Evolutionary conservation across 1,140 invertebrate species (phyloP).

Genomic region (Rhopalosiphum maidis): DNA sequence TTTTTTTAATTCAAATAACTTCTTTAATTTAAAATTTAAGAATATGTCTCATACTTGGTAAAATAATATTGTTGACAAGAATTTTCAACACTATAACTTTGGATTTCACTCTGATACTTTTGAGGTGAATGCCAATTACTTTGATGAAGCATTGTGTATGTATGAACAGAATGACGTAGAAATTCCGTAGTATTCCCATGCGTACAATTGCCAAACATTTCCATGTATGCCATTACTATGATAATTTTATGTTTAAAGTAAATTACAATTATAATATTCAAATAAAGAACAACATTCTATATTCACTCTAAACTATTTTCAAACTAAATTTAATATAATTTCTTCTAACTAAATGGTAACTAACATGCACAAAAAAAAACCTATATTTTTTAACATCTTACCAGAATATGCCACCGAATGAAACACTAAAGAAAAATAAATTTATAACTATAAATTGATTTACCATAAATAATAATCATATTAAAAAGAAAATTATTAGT

Average conservation of each 20-base stretch:
- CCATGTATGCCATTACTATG: constrained; percentile 95
- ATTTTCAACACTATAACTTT: constrained; percentile 54
- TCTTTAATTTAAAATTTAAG: neutral
- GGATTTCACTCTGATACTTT: constrained; percentile 50
- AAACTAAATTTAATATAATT: neutral
- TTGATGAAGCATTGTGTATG: constrained; percentile 66
- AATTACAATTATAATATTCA: neutral
- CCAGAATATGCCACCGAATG: constrained; percentile 92
- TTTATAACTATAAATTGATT: constrained; percentile 28
- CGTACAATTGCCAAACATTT: constrained; percentile 89
- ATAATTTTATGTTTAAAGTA: constrained; percentile 59
- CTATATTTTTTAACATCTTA: constrained; percentile 68
- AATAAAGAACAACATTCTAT: neutral
- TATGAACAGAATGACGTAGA: constrained; percentile 82
- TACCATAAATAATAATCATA: neutral
- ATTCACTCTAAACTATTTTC: constrained; percentile 23
- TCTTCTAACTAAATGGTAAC: constrained; percentile 37
- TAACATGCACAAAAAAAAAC: constrained; percentile 45
- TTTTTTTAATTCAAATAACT: neutral
- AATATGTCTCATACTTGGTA: constrained; percentile 18
- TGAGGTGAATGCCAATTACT: constrained; percentile 56
- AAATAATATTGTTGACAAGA: constrained; percentile 50
- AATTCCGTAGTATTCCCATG: constrained; percentile 76
- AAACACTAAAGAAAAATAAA: constrained; percentile 73
- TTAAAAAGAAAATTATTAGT: neutral